Percentiles rank a stretch among this genome's conserved stretches.
Conservation (phyloP, 2,113 vertebrate genomes). For the Nyctereutes procyonoides region DNA sequence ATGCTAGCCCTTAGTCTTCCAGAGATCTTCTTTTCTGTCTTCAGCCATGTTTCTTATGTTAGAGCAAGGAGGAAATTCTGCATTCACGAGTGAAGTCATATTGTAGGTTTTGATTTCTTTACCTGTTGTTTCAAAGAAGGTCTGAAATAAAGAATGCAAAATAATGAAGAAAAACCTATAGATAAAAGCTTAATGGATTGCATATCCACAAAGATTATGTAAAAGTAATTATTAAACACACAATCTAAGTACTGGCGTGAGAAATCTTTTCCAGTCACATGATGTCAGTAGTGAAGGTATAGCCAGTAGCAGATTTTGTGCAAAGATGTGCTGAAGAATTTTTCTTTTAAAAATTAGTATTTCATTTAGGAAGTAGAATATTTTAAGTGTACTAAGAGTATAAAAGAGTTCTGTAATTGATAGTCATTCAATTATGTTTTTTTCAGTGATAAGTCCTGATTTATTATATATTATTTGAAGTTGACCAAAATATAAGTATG, state of each 20-base stretch:
- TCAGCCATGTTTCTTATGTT: neutral
- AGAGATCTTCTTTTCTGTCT: neutral
- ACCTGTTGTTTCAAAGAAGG: slow-evolving; percentile 26
- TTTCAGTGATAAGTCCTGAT: neutral
- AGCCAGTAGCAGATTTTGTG: neutral
- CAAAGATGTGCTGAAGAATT: neutral
- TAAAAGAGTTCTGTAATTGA: neutral
- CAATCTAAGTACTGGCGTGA: neutral
- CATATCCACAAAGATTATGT: neutral
- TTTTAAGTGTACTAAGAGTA: neutral
- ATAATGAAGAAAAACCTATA: neutral
- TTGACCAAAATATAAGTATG: neutral
- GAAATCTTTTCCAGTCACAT: neutral
- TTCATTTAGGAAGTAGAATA: slow-evolving; percentile 8
- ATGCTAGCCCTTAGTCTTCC: neutral
- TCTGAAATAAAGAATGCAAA: slow-evolving; percentile 14
- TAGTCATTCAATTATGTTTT: neutral
- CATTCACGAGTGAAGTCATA: neutral
- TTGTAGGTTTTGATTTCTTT: neutral
- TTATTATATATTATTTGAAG: neutral
- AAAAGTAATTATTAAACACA: neutral
- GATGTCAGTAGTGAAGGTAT: neutral
- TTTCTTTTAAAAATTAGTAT: slow-evolving; percentile 31
- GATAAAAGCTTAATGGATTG: neutral
- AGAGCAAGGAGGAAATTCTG: neutral